Conservation (phyloP, 92 coral and sea anemone species). For the Blastomussa wellsi region DNA sequence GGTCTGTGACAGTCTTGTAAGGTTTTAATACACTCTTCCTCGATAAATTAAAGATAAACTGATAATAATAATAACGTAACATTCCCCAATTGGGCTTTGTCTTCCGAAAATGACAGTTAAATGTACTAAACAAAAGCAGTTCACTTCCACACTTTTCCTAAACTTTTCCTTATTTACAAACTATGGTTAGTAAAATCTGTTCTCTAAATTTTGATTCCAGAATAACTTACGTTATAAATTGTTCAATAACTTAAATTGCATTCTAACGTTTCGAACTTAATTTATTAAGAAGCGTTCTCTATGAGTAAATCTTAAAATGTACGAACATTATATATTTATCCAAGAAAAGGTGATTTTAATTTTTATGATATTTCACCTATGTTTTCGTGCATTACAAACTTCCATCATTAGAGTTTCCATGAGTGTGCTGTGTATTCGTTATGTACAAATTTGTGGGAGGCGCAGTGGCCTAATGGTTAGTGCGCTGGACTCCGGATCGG, state of each 20-base stretch:
- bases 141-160: neutral
- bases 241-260: neutral
- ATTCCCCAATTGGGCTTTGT: no score
- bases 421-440: neutral
- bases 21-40: no score
- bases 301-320: neutral
- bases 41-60: no score
- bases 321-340: neutral
- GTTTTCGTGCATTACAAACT: neutral
- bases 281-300: neutral
- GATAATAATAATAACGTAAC: no score
- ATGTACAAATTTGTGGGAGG: neutral
- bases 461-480: no score
- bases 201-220: neutral
- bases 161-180: conserved; percentile 11
- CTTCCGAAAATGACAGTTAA: no score
- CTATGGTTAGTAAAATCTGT: no score
- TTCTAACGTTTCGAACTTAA: neutral
- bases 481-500: no score
- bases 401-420: neutral
- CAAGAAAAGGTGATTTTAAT: neutral
- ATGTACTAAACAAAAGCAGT: no score
- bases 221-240: neutral
- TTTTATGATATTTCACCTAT: neutral
- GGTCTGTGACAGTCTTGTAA: no score